Conservation (phyloP, 1,140 invertebrate genomes). For the Copidosoma floridanum region DNA sequence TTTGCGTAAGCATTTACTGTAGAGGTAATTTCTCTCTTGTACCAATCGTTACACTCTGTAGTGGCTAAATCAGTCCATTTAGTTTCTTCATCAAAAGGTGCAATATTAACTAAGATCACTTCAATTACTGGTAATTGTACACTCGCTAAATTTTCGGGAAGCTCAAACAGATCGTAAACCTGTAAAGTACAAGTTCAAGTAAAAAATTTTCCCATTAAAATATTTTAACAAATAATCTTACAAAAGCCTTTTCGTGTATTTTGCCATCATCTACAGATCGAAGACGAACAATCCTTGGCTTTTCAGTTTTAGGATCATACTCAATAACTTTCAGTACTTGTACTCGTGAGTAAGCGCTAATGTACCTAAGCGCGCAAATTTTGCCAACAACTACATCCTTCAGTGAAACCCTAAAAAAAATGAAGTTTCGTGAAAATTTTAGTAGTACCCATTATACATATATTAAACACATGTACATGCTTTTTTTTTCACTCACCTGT, state of each 20-base stretch:
- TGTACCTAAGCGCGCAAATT: constrained; percentile 37
- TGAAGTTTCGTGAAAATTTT: constrained; percentile 23
- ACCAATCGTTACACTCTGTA: constrained; percentile 37
- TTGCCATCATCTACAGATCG: constrained; percentile 45
- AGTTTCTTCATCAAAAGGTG: constrained; percentile 47
- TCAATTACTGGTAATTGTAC: constrained; percentile 41
- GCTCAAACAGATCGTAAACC: constrained; percentile 37
- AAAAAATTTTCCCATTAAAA: no score
- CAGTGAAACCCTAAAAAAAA: constrained; percentile 29
- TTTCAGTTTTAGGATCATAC: constrained; percentile 22
- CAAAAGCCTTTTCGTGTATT: constrained; percentile 30
- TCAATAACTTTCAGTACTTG: constrained; percentile 39
- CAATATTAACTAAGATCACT: constrained; percentile 41
- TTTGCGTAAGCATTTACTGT: constrained; percentile 36
- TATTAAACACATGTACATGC: no score
- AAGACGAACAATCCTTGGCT: constrained; percentile 32
- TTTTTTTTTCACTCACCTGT: no score
- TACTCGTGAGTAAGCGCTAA: constrained; percentile 43
- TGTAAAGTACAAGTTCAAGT: no score
- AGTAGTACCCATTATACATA: constrained; percentile 39
- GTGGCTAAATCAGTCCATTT: constrained; percentile 43
- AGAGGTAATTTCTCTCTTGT: constrained; percentile 33
- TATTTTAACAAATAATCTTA: constrained; percentile 20
- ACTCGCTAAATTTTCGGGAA: constrained; percentile 40
- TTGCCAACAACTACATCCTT: constrained; percentile 34